Evolutionary conservation across 35 echinoderm and acorn worm genomes (phyloP), one percentile per base, ranked within the genome.

Genomic region (Apostichopus parvimensis): DNA sequence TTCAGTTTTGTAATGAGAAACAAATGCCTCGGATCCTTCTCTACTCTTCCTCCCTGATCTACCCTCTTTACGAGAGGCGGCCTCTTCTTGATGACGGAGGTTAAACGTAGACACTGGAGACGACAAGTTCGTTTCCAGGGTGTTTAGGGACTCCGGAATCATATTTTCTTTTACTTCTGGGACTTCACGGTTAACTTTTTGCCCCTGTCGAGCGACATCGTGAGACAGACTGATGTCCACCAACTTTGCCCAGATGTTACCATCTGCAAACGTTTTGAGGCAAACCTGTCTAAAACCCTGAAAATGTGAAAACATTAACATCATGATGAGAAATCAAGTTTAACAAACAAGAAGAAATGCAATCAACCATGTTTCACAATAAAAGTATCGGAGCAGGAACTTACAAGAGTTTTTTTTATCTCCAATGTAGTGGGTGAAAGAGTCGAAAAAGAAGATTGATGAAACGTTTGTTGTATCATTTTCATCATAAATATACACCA

Each of bases 1-100:
- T 52, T 88, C 64, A 6, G 86, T 88, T 73, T 88, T 88, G 64
- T 88, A 88, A 54, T 73, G 61, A 54, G 86, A 88, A 57, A 88
- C 81, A 11, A 84, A 56, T 75, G 0, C 1, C 12, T 80, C 10
- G 1, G 13, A 28, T 4, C 20, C 15, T 6, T 8, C 8, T 0
- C 8, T 21, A n/a, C 58, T 15, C 5, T 56, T 18, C 20, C 18
- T 84, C 21, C 8, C 9, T 23, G 15, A 9, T 84, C 53, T 18
- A 21, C n/a, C 54, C 14, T 84, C 81, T 84, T 21, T 25, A 22
- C 54, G 17, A 60, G 17, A 21, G 7, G 18, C 57, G 57, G 18
- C 4, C 12, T 52, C 53, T 6, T 84, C 54, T 11, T 84, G 81
- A 18, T 58, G 53, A 21, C 58, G 17, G 9, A 84, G 20, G 15